Conservation (phyloP, 1,140 invertebrate species). For the Hesperophylax magnus region DNA sequence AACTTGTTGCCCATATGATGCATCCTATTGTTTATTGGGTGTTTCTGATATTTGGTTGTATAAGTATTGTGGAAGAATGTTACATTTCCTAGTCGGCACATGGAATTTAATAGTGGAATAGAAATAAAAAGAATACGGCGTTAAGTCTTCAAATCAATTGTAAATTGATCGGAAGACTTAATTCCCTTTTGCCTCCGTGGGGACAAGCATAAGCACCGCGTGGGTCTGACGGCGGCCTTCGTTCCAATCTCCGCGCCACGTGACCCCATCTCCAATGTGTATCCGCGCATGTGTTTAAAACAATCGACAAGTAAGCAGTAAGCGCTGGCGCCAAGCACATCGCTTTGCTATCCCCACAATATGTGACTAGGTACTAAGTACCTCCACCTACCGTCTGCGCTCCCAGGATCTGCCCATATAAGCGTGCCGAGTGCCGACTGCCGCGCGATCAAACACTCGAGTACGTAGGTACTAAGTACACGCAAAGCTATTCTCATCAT, state of each 20-base stretch:
- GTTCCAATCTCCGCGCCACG: conserved; percentile 35
- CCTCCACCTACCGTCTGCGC: conserved; percentile 6
- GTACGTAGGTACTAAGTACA: background rate
- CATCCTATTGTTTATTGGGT: too few species aligned
- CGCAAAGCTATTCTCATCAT: conserved; percentile 27
- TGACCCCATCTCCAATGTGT: conserved; percentile 31
- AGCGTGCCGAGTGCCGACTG: background rate
- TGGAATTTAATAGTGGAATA: too few species aligned
- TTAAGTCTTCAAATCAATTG: too few species aligned
- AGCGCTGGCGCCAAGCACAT: conserved; percentile 24
- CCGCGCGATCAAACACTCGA: background rate
- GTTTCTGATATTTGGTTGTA: too few species aligned
- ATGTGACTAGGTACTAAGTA: background rate
- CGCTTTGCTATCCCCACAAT: background rate
- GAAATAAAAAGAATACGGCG: too few species aligned
- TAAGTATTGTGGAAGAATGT: too few species aligned
- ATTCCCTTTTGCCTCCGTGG: background rate
- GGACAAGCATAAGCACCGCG: conserved; percentile 5
- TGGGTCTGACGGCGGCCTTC: conserved; percentile 27
- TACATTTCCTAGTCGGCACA: too few species aligned
- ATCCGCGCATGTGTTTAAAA: conserved; percentile 19
- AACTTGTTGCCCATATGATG: too few species aligned
- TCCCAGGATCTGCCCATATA: conserved; percentile 23
- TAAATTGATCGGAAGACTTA: background rate
- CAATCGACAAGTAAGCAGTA: conserved; percentile 2